Conservation (phyloP, 2,797 vertebrate genomes). For the Phataginus tetradactyla region DNA sequence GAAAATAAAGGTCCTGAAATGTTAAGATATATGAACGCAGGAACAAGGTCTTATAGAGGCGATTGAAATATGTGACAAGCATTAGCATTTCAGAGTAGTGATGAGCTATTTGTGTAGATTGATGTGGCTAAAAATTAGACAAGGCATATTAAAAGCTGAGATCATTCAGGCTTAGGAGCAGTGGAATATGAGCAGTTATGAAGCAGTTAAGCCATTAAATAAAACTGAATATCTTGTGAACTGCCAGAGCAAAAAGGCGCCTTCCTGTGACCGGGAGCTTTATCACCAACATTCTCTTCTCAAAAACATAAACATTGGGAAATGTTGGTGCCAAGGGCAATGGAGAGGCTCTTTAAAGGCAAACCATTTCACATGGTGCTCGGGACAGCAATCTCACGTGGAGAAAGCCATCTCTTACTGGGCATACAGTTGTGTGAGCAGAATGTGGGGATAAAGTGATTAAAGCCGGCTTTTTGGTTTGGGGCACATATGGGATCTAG, state of each 20-base stretch:
- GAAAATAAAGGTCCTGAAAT: slow-evolving; percentile 85
- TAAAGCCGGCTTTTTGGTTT: not conserved
- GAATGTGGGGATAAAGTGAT: not conserved
- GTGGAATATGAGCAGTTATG: slow-evolving; percentile 86
- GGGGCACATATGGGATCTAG: not conserved
- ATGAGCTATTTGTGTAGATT: slow-evolving; percentile 83
- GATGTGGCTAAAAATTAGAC: slow-evolving; percentile 86
- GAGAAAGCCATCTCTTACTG: slow-evolving; percentile 70
- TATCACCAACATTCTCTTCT: slow-evolving; percentile 32
- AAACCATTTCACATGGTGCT: slow-evolving; percentile 58
- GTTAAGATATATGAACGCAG: slow-evolving; percentile 84
- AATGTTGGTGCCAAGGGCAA: slow-evolving; percentile 38
- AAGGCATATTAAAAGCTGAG: slow-evolving; percentile 87
- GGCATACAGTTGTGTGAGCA: slow-evolving; percentile 24
- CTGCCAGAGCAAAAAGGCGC: slow-evolving; percentile 67
- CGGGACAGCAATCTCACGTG: slow-evolving; percentile 45
- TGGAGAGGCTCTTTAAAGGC: slow-evolving; percentile 61
- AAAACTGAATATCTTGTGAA: slow-evolving; percentile 82
- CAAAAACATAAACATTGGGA: slow-evolving; percentile 70
- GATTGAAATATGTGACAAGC: slow-evolving; percentile 86
- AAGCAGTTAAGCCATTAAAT: slow-evolving; percentile 84
- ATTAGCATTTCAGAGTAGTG: slow-evolving; percentile 86
- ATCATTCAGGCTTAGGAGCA: slow-evolving; percentile 82
- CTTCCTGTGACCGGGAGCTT: slow-evolving; percentile 65
- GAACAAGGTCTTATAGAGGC: slow-evolving; percentile 85